Base-by-base conservation (phyloP, 2,797 vertebrate genomes). In the Anolis apletophallus region DNA sequence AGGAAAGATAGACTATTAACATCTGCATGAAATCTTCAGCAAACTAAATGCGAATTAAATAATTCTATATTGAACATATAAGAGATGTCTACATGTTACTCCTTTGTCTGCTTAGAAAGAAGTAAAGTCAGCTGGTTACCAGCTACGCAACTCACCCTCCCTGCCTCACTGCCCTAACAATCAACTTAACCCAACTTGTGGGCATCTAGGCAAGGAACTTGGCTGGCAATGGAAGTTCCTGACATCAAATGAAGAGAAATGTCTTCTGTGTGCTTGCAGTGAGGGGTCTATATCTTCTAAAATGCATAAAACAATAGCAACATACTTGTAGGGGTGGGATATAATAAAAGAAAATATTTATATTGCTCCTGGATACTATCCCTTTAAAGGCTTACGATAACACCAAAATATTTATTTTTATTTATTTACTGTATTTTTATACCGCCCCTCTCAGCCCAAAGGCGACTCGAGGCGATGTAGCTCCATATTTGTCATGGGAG, bases 91-190 rank as follows among this genome's bases (percentile, higher is more conserved):
- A 69, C 84, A 88, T 92, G 93, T 94, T 80, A 81, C 88, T 82
- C 85, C 90, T 89, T 92, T 83, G 10, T 92, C 89, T 88, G 91
- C 84, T 85, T 88, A 94, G 88, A 93, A 94, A 93, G 92, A 95
- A 95, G 94, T 94, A 94, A 3, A 94, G 93, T 95, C 94, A 96
- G 96, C 96, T 97, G 96, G 96, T 96, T 97, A 96, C 96, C 96
- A 97, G 96, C 96, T 96, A 97, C 96, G 93, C 89, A 94, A 94
- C 89, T 91, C 89, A 83, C 93, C 57, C 68, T 50, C 68, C 40
- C 67, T 26, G 40, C 32, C 67, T 21, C 94, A 1, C 19, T 52
- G 26, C 46, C 67, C 64, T 9, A 26, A 95, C 90, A 93, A 89
- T 17, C 26, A 91, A 91, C 90, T 88, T 89, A 87, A 87, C 91